Conservation (phyloP, 2,113 vertebrate genomes). For the Salvelinus namaycush region DNA sequence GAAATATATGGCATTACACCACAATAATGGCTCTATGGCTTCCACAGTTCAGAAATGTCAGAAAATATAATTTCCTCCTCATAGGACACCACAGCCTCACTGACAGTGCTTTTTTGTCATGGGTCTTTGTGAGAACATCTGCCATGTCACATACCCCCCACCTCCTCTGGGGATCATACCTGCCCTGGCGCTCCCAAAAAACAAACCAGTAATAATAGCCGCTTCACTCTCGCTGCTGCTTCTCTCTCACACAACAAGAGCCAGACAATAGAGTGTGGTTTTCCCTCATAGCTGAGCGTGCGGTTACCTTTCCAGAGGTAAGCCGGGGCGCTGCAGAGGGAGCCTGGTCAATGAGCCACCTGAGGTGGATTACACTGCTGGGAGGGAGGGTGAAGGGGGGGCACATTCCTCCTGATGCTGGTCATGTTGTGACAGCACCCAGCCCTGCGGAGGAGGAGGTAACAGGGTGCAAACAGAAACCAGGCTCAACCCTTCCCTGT, state of each 20-base stretch:
- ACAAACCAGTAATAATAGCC: background rate
- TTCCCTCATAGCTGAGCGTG: background rate
- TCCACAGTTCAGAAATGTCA: background rate
- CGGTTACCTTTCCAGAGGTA: background rate
- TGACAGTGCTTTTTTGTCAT: background rate
- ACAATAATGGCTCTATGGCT: background rate
- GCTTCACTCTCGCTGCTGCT: background rate
- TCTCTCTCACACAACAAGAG: constrained; percentile 7
- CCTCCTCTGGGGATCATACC: background rate
- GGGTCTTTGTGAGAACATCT: background rate
- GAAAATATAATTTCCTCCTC: background rate
- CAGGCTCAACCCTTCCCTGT: background rate
- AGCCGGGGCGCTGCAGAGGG: background rate
- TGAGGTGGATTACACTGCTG: constrained; percentile 24
- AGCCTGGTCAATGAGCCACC: constrained; percentile 22
- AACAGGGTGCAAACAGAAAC: constrained; percentile 27
- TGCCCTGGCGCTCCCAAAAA: background rate
- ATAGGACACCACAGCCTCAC: background rate
- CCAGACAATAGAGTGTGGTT: background rate
- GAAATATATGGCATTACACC: background rate
- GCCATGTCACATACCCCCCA: background rate
- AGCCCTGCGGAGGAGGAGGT: constrained; percentile 24
- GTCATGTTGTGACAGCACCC: constrained; percentile 66
- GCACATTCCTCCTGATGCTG: constrained; percentile 56
- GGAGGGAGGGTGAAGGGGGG: constrained; percentile 7